phyloP scores from a whole-genome alignment of 2,888 invertebrate species.

The Lasiommata megera region DNA sequence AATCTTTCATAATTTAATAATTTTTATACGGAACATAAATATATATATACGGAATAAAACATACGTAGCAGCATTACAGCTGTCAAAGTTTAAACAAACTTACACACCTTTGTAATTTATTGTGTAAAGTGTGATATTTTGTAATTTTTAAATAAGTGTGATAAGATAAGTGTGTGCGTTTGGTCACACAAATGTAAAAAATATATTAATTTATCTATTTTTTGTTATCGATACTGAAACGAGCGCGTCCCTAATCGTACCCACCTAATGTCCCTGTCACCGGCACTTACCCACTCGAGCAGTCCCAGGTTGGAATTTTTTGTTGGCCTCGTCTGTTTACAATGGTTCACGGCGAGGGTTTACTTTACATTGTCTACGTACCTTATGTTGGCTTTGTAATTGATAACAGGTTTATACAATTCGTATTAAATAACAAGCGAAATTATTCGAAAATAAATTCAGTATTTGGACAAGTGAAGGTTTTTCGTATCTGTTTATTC shows the following conservation, averaged over 20 bases:
- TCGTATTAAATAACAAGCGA: neutral
- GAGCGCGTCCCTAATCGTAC: conserved; percentile 24
- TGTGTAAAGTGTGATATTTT: too few relatives aligned
- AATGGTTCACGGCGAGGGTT: conserved; percentile 9
- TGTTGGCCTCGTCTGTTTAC: conserved; percentile 15
- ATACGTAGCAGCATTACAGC: too few relatives aligned
- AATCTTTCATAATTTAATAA: too few relatives aligned
- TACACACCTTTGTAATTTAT: too few relatives aligned
- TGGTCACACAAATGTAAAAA: too few relatives aligned
- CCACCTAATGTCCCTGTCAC: conserved; percentile 29
- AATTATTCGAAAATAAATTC: neutral
- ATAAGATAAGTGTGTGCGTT: too few relatives aligned
- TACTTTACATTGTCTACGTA: conserved; percentile 5
- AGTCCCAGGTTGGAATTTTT: conserved; percentile 23
- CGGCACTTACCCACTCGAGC: conserved; percentile 29
- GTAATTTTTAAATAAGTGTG: too few relatives aligned
- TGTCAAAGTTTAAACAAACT: too few relatives aligned
- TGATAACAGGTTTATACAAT: neutral
- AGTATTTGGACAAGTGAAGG: neutral
- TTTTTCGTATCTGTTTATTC: neutral
- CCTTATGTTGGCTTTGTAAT: neutral
- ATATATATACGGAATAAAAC: too few relatives aligned
- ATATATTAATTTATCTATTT: too few relatives aligned
- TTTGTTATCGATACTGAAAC: neutral
- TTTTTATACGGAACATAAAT: too few relatives aligned